Evolutionary conservation across 1,140 invertebrate genomes (phyloP), one percentile per base, ranked within the genome.

Genomic region (Magallana gigas): DNA sequence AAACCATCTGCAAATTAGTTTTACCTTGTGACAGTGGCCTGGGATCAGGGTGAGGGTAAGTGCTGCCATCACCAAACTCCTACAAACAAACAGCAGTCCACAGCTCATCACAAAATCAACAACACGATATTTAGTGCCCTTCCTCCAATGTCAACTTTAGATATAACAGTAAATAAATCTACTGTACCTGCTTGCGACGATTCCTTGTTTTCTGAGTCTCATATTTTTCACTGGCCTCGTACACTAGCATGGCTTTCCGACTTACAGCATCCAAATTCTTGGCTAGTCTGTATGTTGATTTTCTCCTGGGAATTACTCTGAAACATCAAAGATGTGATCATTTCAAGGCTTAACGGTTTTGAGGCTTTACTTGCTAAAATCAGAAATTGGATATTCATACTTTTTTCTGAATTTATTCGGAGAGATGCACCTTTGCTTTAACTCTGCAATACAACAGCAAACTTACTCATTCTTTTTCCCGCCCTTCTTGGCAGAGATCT

Each of bases 211-310:
- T 90, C 86, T 87, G 88, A 71, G 58, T 89, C 83, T 62, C 90
- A 86, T 91, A 94, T 64, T 93, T 91, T 83, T 94, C 92, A 88
- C 92, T 93, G 9, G 87, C 91, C 76, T 92, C 92, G 90, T 93
- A 94, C 71, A 92, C 85, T 88, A 93, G 91, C 91, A 93, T 91
- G 1, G 93, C 92, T 88, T 94, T 94, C 14, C 93, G 85, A 56
- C 91, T 94, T 5, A 93, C 89, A 76, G 93, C 93, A 91, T 94
- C 93, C 29, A 94, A 83, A 85, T 93, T 93, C 84, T 94, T 94
- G 16, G 92, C 91, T 1, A 91, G 86, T 29, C 92, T 80, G 85
- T 94, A 92, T 0, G 92, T 92, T 8, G 89, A 91, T 85, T 92
- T 89, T 57, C 93, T 86, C 57, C 87, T 89, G 8, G 93, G 93